Evolutionary conservation across 2,113 vertebrate genomes (phyloP), one percentile per base, ranked within the genome.

Genomic region (Electrona antarctica): DNA sequence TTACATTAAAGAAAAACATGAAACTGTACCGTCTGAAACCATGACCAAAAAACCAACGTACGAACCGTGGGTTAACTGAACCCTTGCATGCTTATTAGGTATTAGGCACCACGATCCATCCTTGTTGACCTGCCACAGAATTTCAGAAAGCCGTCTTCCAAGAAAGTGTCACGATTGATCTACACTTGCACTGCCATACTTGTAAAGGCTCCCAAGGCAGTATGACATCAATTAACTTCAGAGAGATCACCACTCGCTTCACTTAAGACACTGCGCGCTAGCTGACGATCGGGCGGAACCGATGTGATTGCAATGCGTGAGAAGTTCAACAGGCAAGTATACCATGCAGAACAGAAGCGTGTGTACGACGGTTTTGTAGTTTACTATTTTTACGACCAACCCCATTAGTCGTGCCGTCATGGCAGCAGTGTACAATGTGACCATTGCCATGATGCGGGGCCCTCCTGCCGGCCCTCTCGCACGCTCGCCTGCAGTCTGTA

Each of bases 401-500:
- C n/a, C 55, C 15, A 57, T 57, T 21, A 21, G 15, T 14, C 21
- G 55, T 21, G 55, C 21, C 21, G 55, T 57, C 55, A 57, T 21
- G 21, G 55, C 55, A 57, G 21, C 15, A 8, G 55, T 14, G 14
- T 21, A 21, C n/a, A 57, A 21, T 21, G 15, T 57, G 55, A 57
- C 55, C 14, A 57, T 41, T 57, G 55, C 6, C n/a, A 6, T 0
- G 51, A 54, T 13, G 51, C 11, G 51, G 11, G 33, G 33, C 33
- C 51, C 51, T 54, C 51, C 11, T 13, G 51, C 11, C 51, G 13
- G 13, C 51, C 9, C 51, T 52, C 9, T 6, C 51, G 12, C 4
- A 6, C 67, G 66, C 66, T 57, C 56, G 60, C 45, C 76, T 55
- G 55, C 54, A 59, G 57, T 52, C 7, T 41, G 33, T 41, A 6